phyloP scores from a whole-genome alignment of 2,888 invertebrate species.

The Sylvicola fuscatus region DNA sequence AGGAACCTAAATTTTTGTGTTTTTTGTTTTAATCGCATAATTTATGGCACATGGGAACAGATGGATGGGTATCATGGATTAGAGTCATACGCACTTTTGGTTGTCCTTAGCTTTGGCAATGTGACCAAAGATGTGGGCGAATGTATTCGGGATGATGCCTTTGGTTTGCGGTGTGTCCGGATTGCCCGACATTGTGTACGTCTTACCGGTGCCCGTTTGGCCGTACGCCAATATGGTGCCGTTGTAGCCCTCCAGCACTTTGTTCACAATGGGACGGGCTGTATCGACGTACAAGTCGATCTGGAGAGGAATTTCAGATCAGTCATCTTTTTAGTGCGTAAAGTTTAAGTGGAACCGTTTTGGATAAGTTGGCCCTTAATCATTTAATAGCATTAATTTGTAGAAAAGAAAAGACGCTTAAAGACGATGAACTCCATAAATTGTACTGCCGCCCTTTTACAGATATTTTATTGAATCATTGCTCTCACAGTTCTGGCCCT shows the following conservation, averaged over 20 bases:
- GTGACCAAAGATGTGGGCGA: constrained; percentile 95
- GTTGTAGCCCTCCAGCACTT: constrained; percentile 91
- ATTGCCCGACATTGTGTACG: constrained; percentile 94
- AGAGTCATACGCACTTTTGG: constrained; percentile 44
- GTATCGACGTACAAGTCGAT: constrained; percentile 91
- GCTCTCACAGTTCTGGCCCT: too few species aligned
- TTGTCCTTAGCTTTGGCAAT: constrained; percentile 86
- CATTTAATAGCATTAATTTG: too few species aligned
- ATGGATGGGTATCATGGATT: constrained; percentile 4
- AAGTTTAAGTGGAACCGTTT: too few species aligned
- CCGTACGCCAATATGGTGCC: constrained; percentile 83
- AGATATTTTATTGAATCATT: too few species aligned
- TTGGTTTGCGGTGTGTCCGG: constrained; percentile 69
- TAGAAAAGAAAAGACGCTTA: too few species aligned
- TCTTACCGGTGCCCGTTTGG: constrained; percentile 95
- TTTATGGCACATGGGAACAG: too few species aligned
- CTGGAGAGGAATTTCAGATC: too few species aligned
- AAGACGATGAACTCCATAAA: too few species aligned
- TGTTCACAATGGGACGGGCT: constrained; percentile 82
- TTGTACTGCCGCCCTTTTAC: too few species aligned
- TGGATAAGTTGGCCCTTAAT: too few species aligned
- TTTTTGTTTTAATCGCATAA: too few species aligned
- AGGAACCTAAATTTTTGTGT: constrained; percentile 44
- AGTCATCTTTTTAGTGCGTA: too few species aligned
- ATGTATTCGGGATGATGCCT: constrained; percentile 97